phyloP scores from a whole-genome alignment of 1,140 invertebrate species.

The Meloidogyne chitwoodi region DNA sequence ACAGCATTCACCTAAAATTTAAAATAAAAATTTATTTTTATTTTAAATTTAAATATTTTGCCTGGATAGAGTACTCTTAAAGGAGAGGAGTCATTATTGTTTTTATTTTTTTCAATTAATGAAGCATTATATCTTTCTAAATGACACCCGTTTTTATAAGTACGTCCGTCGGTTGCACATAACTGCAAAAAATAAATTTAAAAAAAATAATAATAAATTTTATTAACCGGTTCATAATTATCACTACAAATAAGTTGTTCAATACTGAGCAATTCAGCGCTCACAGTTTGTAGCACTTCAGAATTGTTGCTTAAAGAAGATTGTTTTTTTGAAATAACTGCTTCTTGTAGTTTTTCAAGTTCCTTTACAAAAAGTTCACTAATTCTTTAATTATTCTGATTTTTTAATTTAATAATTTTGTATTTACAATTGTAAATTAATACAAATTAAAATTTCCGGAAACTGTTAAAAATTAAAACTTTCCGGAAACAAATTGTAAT shows the following conservation, averaged over 20 bases:
- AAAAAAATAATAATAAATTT: neutral
- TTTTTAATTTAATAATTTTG: too few species aligned
- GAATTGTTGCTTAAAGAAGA: neutral
- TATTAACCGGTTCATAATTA: slow-evolving; percentile 15
- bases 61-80: slow-evolving; percentile 8
- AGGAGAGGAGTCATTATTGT: neutral
- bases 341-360: neutral
- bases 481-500: too few species aligned
- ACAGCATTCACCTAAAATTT: slow-evolving; percentile 32
- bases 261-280: slow-evolving; percentile 14
- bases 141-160: slow-evolving; percentile 41
- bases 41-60: neutral
- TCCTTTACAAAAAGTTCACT: neutral
- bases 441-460: too few species aligned
- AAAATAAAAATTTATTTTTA: neutral
- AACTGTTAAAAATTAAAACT: too few species aligned
- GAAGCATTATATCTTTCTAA: slow-evolving; percentile 33
- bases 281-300: neutral
- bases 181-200: slow-evolving; percentile 6
- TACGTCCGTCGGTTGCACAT: slow-evolving; percentile 37
- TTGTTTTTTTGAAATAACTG: neutral
- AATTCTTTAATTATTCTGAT: too few species aligned
- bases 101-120: slow-evolving; percentile 3
- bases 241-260: slow-evolving; percentile 14
- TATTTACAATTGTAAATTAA: too few species aligned